A percentile compares a stretch with the other conserved stretches of the same genome.
phyloP scores from a whole-genome alignment of 2,113 vertebrate species.

The Mormoops blainvillei region DNA sequence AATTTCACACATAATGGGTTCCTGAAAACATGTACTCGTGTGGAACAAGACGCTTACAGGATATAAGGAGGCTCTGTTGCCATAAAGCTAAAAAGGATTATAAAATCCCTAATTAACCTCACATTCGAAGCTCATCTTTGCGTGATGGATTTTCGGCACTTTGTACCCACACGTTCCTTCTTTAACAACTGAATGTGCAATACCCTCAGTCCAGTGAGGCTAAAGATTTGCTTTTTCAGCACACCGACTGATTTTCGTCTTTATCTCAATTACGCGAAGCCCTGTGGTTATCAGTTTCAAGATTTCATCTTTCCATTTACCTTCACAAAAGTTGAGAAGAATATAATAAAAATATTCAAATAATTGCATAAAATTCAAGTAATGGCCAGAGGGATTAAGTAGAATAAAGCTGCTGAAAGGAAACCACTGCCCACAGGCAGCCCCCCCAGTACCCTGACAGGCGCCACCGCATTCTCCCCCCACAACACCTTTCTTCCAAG shows the following conservation, averaged over 20 bases:
- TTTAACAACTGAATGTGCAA: not conserved
- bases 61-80: not conserved
- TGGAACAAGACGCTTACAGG: not conserved
- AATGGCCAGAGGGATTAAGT: not conserved
- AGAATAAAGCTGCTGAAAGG: not conserved
- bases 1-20: not conserved
- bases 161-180: not conserved
- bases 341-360: not conserved
- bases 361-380: not conserved
- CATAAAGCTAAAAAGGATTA: not conserved
- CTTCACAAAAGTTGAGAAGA: not conserved
- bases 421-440: fast-evolving
- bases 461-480: not conserved
- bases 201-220: not conserved
- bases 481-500: not conserved
- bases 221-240: not conserved
- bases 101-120: not conserved
- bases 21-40: not conserved
- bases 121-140: not conserved
- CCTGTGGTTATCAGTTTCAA: not conserved
- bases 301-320: not conserved
- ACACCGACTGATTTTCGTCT: not conserved
- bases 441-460: too few species aligned
- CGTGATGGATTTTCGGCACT: not conserved
- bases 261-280: slow-evolving; percentile 5